Percentiles rank a stretch among this genome's conserved stretches.
Conservation (phyloP, 1,140 invertebrate genomes). For the Brachionus angularis region DNA sequence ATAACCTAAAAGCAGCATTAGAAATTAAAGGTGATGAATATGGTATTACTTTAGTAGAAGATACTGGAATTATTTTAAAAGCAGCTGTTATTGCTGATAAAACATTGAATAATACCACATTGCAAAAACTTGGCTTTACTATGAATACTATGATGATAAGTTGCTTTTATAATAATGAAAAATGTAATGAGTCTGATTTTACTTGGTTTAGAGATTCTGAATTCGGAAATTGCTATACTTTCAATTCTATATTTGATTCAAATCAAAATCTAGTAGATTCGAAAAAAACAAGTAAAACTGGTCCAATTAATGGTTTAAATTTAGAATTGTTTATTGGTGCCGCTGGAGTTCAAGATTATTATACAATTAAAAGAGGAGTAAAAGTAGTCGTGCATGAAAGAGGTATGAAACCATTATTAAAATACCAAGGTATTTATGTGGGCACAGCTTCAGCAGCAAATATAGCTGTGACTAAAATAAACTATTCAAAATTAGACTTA, state of each 20-base stretch:
- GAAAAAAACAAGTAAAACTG: constrained; percentile 5
- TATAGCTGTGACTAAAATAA: constrained; percentile 1
- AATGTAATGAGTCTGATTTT: background rate
- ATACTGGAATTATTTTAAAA: background rate
- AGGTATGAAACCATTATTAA: background rate
- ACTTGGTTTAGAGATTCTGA: constrained; percentile 2
- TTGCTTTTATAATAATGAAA: constrained; percentile 1
- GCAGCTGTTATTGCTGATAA: constrained; percentile 6
- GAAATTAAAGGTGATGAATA: background rate
- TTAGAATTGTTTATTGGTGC: constrained; percentile 26
- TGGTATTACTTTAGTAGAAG: background rate
- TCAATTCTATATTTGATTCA: constrained; percentile 8
- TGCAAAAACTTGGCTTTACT: constrained; percentile 25
- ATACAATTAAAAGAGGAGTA: constrained; percentile 1
- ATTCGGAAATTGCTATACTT: constrained; percentile 35
- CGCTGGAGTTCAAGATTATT: constrained; percentile 17
- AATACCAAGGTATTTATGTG: constrained; percentile 6
- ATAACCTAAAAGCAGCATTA: background rate
- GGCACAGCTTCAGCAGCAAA: background rate
- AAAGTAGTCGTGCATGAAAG: constrained; percentile 17
- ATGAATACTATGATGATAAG: constrained; percentile 23
- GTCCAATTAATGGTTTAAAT: background rate
- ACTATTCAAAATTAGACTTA: background rate
- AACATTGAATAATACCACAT: background rate
- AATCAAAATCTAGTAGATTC: background rate